A percentile compares a stretch with the other conserved stretches of the same genome.
phyloP scores from a whole-genome alignment of 2,113 vertebrate genomes.

The Ophthalmolycus amberensis region DNA sequence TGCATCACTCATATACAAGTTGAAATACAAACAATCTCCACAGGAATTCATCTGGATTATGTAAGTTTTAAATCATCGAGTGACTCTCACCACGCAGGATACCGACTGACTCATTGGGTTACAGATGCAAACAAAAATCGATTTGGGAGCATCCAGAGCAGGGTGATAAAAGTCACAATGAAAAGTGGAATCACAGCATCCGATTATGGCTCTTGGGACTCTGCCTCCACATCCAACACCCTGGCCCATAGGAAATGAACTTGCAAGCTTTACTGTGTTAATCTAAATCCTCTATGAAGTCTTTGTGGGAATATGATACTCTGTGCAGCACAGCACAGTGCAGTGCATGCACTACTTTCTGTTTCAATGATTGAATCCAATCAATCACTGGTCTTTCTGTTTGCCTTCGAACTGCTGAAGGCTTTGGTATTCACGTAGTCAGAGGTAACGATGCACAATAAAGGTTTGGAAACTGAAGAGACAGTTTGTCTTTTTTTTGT shows the following conservation, averaged over 20 bases:
- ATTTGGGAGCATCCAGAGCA: constrained; percentile 55
- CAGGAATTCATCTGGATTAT: constrained; percentile 22
- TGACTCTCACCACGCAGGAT: constrained; percentile 12
- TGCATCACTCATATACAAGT: background rate
- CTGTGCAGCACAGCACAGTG: constrained; percentile 18
- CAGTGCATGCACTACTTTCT: constrained; percentile 33
- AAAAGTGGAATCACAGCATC: constrained; percentile 57
- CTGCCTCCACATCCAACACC: constrained; percentile 43
- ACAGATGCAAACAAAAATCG: constrained; percentile 64
- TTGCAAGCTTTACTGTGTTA: constrained; percentile 42
- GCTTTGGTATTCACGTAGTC: constrained; percentile 30
- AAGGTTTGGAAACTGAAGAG: constrained; percentile 21
- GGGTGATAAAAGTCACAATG: constrained; percentile 62
- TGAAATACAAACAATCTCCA: constrained; percentile 3
- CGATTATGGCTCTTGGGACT: constrained; percentile 47
- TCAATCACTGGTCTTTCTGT: constrained; percentile 52
- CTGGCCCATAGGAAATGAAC: constrained; percentile 59
- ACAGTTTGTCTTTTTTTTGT: constrained; percentile 19
- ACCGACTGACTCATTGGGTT: constrained; percentile 49
- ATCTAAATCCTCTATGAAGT: constrained; percentile 47
- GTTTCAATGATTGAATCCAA: constrained; percentile 45
- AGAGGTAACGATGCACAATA: constrained; percentile 30
- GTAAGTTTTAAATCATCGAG: constrained; percentile 27
- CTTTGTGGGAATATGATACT: constrained; percentile 31
- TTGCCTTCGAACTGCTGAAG: constrained; percentile 16